These are phyloP conservation scores for Hoplodrina ambigua DNA, from an alignment of 2,888 invertebrate species.

Conservation along the genomic window DNA sequence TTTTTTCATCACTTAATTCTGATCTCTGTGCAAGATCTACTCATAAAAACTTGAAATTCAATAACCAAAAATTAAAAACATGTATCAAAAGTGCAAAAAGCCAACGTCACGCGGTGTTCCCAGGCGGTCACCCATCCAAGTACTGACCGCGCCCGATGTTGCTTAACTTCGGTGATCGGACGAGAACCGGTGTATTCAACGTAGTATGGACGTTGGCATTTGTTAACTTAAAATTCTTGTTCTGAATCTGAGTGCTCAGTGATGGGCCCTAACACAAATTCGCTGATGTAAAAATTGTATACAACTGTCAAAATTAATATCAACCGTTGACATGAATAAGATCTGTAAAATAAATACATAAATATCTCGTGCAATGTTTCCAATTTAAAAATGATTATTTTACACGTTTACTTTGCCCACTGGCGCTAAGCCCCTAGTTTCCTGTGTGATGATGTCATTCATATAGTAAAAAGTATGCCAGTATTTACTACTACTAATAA, in stretches of 20 bases:
- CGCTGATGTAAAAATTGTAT: too few relatives aligned
- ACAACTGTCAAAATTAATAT: too few relatives aligned
- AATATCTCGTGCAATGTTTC: too few relatives aligned
- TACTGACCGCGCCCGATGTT: slow-evolving; percentile 88
- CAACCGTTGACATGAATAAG: too few relatives aligned
- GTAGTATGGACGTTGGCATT: slow-evolving; percentile 82
- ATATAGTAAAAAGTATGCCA: neutral
- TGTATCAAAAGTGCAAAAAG: slow-evolving; percentile 67
- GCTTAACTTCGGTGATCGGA: slow-evolving; percentile 89
- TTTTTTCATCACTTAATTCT: too few relatives aligned
- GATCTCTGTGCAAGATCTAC: too few relatives aligned
- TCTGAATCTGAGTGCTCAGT: neutral
- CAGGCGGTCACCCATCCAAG: slow-evolving; percentile 89
- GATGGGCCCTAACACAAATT: too few relatives aligned
- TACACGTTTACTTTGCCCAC: too few relatives aligned
- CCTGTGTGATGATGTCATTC: neutral
- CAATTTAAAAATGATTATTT: too few relatives aligned
- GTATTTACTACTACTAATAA: neutral
- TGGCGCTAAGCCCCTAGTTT: too few relatives aligned
- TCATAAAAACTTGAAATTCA: too few relatives aligned
- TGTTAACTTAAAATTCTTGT: rapidly evolving
- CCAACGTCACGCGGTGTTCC: slow-evolving; percentile 84
- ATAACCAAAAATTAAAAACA: neutral
- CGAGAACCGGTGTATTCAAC: slow-evolving; percentile 87
- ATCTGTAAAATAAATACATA: too few relatives aligned